Evolutionary conservation across 2,888 invertebrate genomes (phyloP).

Genomic region (Cataglyphis livida): DNA sequence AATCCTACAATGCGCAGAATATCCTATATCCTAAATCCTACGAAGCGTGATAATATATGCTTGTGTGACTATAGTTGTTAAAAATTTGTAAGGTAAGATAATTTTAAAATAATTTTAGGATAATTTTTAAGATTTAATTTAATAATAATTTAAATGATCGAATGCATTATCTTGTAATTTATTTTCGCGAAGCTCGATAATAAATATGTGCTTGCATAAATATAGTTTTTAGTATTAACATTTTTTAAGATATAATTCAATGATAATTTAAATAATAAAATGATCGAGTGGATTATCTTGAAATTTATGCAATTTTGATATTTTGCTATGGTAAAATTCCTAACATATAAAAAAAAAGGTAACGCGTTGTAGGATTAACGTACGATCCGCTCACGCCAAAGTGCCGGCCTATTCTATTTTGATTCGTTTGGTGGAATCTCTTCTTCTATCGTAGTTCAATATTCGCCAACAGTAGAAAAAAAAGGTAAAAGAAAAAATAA

Average conservation of each 20-base stretch:
- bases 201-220: background rate
- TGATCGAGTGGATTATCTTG: background rate
- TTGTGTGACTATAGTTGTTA: background rate
- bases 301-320: background rate
- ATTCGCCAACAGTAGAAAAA: constrained; percentile 7
- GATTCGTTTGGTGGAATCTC: constrained; percentile 29
- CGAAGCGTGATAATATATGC: background rate
- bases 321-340: background rate
- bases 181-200: background rate
- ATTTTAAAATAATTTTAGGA: no score
- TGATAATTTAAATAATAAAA: background rate
- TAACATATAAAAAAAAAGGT: background rate
- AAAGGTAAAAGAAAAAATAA: background rate
- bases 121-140: no score
- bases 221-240: background rate
- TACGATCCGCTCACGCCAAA: constrained; percentile 45
- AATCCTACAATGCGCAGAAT: constrained; percentile 7
- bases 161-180: no score
- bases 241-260: constrained; percentile 17
- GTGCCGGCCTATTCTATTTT: constrained; percentile 41
- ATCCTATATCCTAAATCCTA: background rate
- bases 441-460: background rate
- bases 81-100: no score
- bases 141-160: no score
- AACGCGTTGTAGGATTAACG: constrained; percentile 1